These are phyloP conservation scores for Aleiodes sp. DNA, from an alignment of 1,140 invertebrate genomes.

Conservation along the genomic window DNA sequence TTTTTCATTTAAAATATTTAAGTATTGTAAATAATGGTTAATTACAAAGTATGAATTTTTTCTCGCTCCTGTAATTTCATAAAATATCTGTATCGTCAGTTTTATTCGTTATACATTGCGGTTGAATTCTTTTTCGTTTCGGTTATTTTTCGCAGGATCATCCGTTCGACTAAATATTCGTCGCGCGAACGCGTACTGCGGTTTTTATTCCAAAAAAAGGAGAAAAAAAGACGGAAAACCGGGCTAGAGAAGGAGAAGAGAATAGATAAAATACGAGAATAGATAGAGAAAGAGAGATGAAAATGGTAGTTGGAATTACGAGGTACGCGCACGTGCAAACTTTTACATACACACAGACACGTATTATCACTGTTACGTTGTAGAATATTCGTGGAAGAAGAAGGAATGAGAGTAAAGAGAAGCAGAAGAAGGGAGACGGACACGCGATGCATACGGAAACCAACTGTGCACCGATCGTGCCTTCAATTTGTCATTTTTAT, in stretches of 20 bases:
- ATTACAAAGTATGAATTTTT: neutral
- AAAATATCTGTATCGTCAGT: neutral
- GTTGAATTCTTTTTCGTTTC: neutral
- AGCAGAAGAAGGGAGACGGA: constrained; percentile 18
- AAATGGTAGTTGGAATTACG: constrained; percentile 6
- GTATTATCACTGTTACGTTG: constrained; percentile 1
- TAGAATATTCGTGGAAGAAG: neutral
- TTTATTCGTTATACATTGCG: neutral
- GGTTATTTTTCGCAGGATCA: constrained; percentile 9
- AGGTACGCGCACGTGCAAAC: neutral
- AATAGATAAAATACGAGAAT: neutral
- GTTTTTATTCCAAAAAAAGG: constrained; percentile 1
- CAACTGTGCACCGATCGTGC: constrained; percentile 42
- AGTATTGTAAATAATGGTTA: too few species aligned
- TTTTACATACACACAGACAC: neutral
- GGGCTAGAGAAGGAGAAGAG: neutral
- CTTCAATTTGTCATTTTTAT: constrained; percentile 51
- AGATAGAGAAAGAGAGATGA: neutral
- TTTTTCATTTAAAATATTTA: too few species aligned
- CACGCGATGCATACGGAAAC: constrained; percentile 29
- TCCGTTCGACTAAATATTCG: constrained; percentile 29
- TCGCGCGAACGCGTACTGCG: constrained; percentile 30
- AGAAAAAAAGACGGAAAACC: neutral
- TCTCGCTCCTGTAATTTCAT: neutral
- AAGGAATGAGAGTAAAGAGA: neutral